Conservation (phyloP, 1,140 invertebrate species). For the Drosophila lini region DNA sequence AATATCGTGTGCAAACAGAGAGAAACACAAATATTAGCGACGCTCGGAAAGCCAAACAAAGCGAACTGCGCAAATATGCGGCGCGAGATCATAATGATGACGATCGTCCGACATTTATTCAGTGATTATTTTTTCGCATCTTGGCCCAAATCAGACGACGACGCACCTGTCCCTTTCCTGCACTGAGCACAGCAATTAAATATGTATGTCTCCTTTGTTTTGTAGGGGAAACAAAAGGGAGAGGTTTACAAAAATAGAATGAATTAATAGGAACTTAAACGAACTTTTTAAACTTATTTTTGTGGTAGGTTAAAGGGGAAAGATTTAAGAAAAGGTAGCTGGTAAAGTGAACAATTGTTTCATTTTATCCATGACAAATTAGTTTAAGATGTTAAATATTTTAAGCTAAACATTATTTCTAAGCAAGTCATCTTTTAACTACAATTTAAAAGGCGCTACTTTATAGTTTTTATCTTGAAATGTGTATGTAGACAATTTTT, state of each 20-base stretch:
- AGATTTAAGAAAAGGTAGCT: not conserved
- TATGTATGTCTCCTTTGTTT: slow-evolving; percentile 13
- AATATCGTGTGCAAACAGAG: slow-evolving; percentile 54
- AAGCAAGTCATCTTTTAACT: not conserved
- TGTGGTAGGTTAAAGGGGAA: slow-evolving; percentile 9
- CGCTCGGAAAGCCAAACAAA: slow-evolving; percentile 59
- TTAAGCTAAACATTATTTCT: not conserved
- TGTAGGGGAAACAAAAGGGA: not conserved
- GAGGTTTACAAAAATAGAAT: slow-evolving; percentile 6
- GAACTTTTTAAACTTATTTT: not conserved
- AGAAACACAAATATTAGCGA: slow-evolving; percentile 25
- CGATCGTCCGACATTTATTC: slow-evolving; percentile 51
- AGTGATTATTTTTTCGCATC: slow-evolving; percentile 54
- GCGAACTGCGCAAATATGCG: slow-evolving; percentile 69
- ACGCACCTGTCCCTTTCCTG: slow-evolving; percentile 31
- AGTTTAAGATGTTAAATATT: not conserved
- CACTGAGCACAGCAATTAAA: slow-evolving; percentile 12
- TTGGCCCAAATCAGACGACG: slow-evolving; percentile 40
- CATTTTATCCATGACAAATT: not conserved
- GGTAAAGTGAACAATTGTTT: not conserved
- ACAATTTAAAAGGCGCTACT: not conserved
- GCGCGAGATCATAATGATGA: slow-evolving; percentile 10
- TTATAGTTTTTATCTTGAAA: not conserved
- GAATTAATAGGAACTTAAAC: not conserved
- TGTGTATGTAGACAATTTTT: not conserved